Conservation (phyloP, 2,797 vertebrate species). For the Chelmon rostratus region DNA sequence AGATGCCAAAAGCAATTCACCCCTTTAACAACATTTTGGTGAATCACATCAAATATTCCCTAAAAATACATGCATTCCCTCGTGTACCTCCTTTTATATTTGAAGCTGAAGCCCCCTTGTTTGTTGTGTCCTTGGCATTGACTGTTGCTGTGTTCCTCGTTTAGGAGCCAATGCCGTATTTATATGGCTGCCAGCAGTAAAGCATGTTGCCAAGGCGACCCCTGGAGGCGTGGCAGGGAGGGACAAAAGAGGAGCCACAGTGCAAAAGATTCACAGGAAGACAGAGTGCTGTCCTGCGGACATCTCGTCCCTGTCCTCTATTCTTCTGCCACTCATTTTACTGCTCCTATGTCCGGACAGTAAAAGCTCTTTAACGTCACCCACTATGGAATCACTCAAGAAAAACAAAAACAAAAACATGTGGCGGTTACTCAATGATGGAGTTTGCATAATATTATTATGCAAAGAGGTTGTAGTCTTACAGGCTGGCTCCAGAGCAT, state of each 20-base stretch:
- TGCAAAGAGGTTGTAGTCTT: neutral
- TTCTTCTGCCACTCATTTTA: constrained; percentile 58
- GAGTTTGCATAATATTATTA: neutral
- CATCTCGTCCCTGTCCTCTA: constrained; percentile 31
- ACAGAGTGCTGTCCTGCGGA: constrained; percentile 54
- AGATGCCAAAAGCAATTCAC: neutral
- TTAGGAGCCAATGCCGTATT: constrained; percentile 70
- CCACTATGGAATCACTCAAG: neutral
- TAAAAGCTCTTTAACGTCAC: constrained; percentile 18
- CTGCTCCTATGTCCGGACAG: constrained; percentile 28
- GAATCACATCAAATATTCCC: constrained; percentile 2
- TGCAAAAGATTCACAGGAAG: constrained; percentile 47
- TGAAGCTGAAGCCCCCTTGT: constrained; percentile 30
- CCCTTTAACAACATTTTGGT: neutral
- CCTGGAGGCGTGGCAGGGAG: constrained; percentile 71
- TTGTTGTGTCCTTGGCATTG: constrained; percentile 55
- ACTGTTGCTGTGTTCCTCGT: constrained; percentile 51
- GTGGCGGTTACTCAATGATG: neutral
- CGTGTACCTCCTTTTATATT: constrained; percentile 21
- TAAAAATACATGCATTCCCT: constrained; percentile 12
- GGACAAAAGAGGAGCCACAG: constrained; percentile 67
- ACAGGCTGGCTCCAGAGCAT: neutral
- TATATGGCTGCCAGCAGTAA: constrained; percentile 77
- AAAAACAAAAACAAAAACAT: neutral
- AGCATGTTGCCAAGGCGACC: constrained; percentile 81